Conservation (phyloP, 2,888 invertebrate species). For the Polylopha cassiicola region DNA sequence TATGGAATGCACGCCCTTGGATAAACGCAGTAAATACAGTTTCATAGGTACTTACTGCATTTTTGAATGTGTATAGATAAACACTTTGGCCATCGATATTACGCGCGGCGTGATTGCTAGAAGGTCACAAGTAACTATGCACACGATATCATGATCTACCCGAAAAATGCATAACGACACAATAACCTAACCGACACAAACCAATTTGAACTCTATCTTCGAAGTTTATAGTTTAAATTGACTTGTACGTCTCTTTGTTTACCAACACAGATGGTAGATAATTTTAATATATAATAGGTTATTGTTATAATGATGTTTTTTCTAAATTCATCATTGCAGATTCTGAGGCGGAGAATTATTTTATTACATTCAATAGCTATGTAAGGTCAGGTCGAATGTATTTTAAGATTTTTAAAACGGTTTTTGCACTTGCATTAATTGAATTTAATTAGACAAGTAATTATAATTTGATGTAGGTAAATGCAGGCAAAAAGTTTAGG, state of each 20-base stretch:
- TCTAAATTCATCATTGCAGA: no score
- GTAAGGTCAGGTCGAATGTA: no score
- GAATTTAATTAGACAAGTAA: no score
- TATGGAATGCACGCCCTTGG: no score
- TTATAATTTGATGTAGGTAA: no score
- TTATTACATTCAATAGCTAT: no score
- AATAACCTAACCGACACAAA: conserved; percentile 17
- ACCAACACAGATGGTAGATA: conserved; percentile 16
- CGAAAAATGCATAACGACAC: conserved; percentile 29
- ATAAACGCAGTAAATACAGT: neutral
- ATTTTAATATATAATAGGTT: conserved; percentile 20
- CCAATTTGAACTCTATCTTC: conserved; percentile 19
- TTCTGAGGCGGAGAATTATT: no score
- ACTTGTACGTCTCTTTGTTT: neutral
- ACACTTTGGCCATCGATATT: conserved; percentile 35
- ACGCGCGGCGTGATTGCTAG: conserved; percentile 55
- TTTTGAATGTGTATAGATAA: conserved; percentile 3
- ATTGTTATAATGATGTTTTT: conserved; percentile 18
- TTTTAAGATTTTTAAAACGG: no score
- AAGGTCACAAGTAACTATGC: conserved; percentile 66
- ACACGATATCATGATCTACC: conserved; percentile 55
- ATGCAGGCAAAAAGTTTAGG: no score
- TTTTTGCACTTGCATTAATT: no score
- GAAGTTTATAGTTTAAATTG: neutral
- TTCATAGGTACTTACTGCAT: neutral